A percentile compares a stretch with the other conserved stretches of the same genome.
These are phyloP conservation scores for Cynaeus angustus DNA, from an alignment of 2,888 invertebrate species.

Conservation along the genomic window DNA sequence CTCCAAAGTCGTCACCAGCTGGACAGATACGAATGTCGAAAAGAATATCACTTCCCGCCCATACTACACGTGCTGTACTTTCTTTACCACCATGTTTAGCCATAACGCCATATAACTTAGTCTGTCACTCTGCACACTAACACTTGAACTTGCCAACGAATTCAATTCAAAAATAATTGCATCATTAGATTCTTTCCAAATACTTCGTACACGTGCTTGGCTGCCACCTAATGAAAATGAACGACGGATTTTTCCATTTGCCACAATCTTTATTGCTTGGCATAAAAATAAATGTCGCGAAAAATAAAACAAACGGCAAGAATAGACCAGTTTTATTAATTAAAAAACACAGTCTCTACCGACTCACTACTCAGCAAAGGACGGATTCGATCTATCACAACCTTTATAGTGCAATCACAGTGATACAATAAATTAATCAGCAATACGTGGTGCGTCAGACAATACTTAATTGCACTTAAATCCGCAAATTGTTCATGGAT, in stretches of 20 bases:
- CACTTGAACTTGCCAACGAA: conserved; percentile 52
- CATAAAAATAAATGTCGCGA: conserved; percentile 44
- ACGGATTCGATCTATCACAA: conserved; percentile 29
- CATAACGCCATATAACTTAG: conserved; percentile 51
- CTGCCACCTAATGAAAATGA: conserved; percentile 48
- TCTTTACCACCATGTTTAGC: conserved; percentile 53
- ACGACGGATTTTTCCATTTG: conserved; percentile 40
- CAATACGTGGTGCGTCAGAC: neutral
- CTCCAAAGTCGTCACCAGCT: conserved; percentile 53
- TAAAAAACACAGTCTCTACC: conserved; percentile 4
- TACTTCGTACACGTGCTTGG: conserved; percentile 53
- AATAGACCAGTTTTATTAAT: conserved; percentile 34
- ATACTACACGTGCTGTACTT: conserved; percentile 60
- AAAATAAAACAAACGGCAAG: conserved; percentile 37
- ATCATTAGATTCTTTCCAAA: conserved; percentile 55
- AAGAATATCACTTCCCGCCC: conserved; percentile 64
- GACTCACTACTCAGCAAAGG: neutral
- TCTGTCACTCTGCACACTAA: conserved; percentile 28
- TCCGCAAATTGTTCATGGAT: conserved; percentile 82
- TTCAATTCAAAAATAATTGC: conserved; percentile 58
- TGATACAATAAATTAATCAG: conserved; percentile 1
- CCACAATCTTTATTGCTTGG: conserved; percentile 43
- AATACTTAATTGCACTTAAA: conserved; percentile 7
- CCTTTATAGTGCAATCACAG: conserved; percentile 11
- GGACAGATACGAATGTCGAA: conserved; percentile 59